phyloP scores from a whole-genome alignment of 2,888 invertebrate species.

The Tenthredo distinguenda region DNA sequence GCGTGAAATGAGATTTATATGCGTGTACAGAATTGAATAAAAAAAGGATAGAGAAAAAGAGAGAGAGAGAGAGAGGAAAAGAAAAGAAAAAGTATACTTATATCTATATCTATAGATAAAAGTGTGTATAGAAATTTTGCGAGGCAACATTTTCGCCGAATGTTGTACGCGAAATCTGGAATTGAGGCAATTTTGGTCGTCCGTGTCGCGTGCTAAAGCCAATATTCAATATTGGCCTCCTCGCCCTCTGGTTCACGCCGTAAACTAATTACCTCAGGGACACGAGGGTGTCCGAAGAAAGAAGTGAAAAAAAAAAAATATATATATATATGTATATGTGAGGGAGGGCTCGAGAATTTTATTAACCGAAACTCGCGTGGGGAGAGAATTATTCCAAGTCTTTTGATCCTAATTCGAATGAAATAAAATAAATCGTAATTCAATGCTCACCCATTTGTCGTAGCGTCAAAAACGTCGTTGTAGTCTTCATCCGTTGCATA shows the following conservation, averaged over 20 bases:
- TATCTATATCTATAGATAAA: background rate
- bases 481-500: slow-evolving; percentile 71
- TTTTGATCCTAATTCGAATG: background rate
- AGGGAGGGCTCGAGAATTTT: background rate
- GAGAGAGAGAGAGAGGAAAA: background rate
- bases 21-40: background rate
- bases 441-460: slow-evolving; percentile 67
- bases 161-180: slow-evolving; percentile 39
- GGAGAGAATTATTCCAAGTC: background rate
- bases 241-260: slow-evolving; percentile 23
- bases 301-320: background rate
- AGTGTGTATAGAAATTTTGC: background rate
- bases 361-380: background rate
- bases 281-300: slow-evolving; percentile 35
- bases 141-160: background rate
- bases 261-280: slow-evolving; percentile 46
- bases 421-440: background rate
- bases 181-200: slow-evolving; percentile 43
- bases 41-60: background rate
- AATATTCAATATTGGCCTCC: slow-evolving; percentile 48
- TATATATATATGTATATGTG: background rate
- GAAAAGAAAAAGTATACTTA: background rate
- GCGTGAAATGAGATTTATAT: background rate
- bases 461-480: slow-evolving; percentile 68
- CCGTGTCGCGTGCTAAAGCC: slow-evolving; percentile 10